A percentile compares a stretch with the other conserved stretches of the same genome.
Conservation (phyloP, 2,113 vertebrate species). For the Charina bottae region DNA sequence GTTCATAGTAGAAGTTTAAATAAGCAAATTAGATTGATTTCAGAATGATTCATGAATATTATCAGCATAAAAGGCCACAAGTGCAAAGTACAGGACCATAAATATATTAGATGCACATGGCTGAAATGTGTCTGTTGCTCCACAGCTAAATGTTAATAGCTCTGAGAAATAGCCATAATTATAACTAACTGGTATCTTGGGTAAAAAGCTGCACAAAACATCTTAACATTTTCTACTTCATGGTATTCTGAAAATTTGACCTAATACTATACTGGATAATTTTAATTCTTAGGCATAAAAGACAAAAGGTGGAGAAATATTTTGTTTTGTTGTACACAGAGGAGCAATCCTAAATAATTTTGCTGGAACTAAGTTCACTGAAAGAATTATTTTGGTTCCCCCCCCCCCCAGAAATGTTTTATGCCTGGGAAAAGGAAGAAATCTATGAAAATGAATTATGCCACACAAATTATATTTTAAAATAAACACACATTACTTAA, state of each 20-base stretch:
- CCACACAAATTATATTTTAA: neutral
- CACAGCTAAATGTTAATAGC: neutral
- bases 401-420: neutral
- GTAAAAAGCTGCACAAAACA: neutral
- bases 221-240: neutral
- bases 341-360: neutral
- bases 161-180: constrained; percentile 39
- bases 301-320: neutral
- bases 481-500: neutral
- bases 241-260: neutral
- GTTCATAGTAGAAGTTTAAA: neutral
- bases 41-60: constrained; percentile 45
- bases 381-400: neutral
- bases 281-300: neutral
- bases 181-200: constrained; percentile 16
- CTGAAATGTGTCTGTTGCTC: neutral
- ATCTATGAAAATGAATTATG: neutral
- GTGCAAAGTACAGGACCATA: constrained; percentile 64
- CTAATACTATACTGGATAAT: neutral
- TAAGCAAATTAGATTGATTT: neutral
- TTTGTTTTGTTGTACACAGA: neutral
- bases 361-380: neutral
- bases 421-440: neutral
- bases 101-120: constrained; percentile 30
- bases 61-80: constrained; percentile 43